Evolutionary conservation across 1,140 invertebrate species (phyloP), one percentile per base, ranked within the genome.

Genomic region (Episyrphus balteatus): DNA sequence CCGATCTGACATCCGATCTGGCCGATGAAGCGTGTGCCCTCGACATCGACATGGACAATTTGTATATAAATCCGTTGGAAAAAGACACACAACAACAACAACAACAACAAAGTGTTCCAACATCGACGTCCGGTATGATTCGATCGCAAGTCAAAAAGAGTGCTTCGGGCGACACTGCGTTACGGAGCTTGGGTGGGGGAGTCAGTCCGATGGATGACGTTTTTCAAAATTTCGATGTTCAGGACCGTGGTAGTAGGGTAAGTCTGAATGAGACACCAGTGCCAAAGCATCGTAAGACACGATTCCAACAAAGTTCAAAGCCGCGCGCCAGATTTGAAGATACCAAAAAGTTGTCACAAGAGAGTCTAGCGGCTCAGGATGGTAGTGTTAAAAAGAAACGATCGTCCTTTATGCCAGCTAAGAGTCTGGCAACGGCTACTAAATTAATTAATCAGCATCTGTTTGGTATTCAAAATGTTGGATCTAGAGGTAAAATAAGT

Each of bases 51-150:
- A 62, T 66, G 60, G 86, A 85, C 65, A 93, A 92, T 74, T 77
- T 94, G 52, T 95, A 94, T 71, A 83, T 94, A 58, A 94, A 94
- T 73, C 90, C 91, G 10, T 67, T 94, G 68, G 86, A 88, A 56
- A 78, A 78, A 63, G 69, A 70, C 17, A 50, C 51, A 42, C 42
- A 42, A 38, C 31, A 44, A 48, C 40, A 45, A 19, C 21, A 50
- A 51, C 43, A 53, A 61, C 55, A 54, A 55, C 57, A 44, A 59
- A 55, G 62, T 14, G 44, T 66, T 42, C 61, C 59, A 11, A 50
- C 59, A 14, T 61, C 59, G 19, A 45, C 50, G 6, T 53, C 61
- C 68, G 51, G 64, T 65, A 52, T 56, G 60, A 47, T 49, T 50
- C 47, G 56, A 19, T 58, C 69, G 38, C 68, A 70, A 34, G 83